A percentile compares a stretch with the other conserved stretches of the same genome.
Conservation (phyloP, 2,888 invertebrate species). For the Gymnosoma rotundatum region DNA sequence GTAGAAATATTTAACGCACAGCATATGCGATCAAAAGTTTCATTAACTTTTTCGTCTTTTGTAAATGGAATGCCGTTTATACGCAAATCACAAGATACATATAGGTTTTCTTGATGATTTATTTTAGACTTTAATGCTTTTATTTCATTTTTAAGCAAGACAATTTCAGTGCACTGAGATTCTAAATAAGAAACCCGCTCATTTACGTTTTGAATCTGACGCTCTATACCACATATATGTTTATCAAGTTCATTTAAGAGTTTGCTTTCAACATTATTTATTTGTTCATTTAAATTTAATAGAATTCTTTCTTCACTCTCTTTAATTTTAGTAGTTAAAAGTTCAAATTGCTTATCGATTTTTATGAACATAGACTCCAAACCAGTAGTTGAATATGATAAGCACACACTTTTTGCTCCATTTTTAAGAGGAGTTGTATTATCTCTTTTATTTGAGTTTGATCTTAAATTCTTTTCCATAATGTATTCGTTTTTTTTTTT, state of each 20-base stretch:
- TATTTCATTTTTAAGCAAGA: neutral
- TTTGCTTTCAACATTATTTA: neutral
- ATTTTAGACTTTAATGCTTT: slow-evolving; percentile 10
- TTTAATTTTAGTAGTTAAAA: neutral
- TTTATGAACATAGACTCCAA: neutral
- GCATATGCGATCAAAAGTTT: neutral
- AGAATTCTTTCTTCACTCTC: slow-evolving; percentile 18
- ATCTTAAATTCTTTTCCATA: slow-evolving; percentile 16
- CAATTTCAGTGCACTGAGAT: slow-evolving; percentile 3
- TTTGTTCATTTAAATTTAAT: neutral
- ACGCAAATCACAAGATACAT: neutral
- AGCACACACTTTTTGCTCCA: neutral
- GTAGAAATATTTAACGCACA: neutral
- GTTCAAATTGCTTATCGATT: slow-evolving; percentile 22
- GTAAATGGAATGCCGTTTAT: neutral
- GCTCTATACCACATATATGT: neutral
- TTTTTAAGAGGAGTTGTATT: neutral
- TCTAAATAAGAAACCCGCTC: slow-evolving; percentile 1
- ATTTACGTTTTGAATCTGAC: neutral
- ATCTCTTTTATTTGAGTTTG: slow-evolving; percentile 3
- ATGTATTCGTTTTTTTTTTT: no score
- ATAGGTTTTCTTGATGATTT: slow-evolving; percentile 15
- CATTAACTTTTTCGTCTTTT: neutral
- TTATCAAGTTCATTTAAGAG: neutral
- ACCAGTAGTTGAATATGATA: neutral